Evolutionary conservation across 2,797 vertebrate species (phyloP), one percentile per base, ranked within the genome.

Genomic region (Balearica regulorum): DNA sequence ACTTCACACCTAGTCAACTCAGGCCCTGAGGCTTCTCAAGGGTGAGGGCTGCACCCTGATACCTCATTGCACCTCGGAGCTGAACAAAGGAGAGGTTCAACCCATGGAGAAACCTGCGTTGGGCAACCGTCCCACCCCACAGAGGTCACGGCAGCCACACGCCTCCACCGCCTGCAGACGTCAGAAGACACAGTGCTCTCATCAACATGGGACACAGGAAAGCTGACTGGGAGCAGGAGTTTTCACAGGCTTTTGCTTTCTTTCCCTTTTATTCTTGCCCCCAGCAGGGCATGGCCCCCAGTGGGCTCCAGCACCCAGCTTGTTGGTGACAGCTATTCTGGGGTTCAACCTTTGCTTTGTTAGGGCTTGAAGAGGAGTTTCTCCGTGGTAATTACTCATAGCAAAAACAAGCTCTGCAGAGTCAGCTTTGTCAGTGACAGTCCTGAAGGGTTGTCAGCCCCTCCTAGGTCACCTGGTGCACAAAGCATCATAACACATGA

Each of bases 381-480:
- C 43, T 62, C 68, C 83, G 76, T 0, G 0, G 51, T 46, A 77
- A 96, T 97, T 96, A 95, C 83, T 93, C 93, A 92, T 26, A 89
- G 62, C 65, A 58, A 72, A 89, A 94, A 70, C 75, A 94, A 90
- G 25, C 51, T 65, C 83, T 94, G 94, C 94, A 35, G 87, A 89
- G 87, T 94, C 89, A 95, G 79, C 88, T 83, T 69, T 75, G 87
- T 93, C 72, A 69, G 48, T 75, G 71, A 66, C 83, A 57, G 72
- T 90, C 86, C 82, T 95, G 95, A 96, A 96, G 83, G 83, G 68
- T 13, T 96, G 94, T 97, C 96, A 64, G 95, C 94, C 94, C 93
- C 87, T 97, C 91, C 90, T 96, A 92, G 64, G 75, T 88, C 75
- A 88, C 65, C 86, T 91, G 87, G 35, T n/a, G 1, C 29, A 93